phyloP scores from a whole-genome alignment of 2,113 vertebrate genomes.

The Cynoglossus semilaevis region DNA sequence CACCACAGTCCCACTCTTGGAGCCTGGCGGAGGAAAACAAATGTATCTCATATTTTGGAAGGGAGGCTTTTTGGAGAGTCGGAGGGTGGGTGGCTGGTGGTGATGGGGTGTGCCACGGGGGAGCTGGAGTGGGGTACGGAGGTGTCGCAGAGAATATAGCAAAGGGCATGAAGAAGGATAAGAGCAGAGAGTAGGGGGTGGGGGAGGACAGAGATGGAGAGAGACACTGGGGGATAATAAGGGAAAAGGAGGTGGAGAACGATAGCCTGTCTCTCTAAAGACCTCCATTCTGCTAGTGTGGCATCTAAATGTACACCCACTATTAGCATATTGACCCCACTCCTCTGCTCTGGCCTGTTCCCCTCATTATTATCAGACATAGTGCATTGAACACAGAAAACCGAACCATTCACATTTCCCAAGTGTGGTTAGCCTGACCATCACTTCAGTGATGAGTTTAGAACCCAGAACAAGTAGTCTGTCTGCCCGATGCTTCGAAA shows the following conservation, averaged over 20 bases:
- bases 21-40: slow-evolving; percentile 65
- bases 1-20: slow-evolving; percentile 53
- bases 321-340: slow-evolving; percentile 70
- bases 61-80: slow-evolving; percentile 31
- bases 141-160: slow-evolving; percentile 11
- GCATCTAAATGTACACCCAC: slow-evolving; percentile 63
- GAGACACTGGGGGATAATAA: slow-evolving; percentile 55
- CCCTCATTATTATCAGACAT: slow-evolving; percentile 52
- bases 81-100: neutral
- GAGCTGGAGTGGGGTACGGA: slow-evolving; percentile 13
- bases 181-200: slow-evolving; percentile 41
- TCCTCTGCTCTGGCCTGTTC: slow-evolving; percentile 48
- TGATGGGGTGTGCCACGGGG: slow-evolving; percentile 26
- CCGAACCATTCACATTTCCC: slow-evolving; percentile 48
- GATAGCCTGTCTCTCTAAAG: slow-evolving; percentile 43
- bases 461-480: slow-evolving; percentile 34
- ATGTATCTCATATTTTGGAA: slow-evolving; percentile 63
- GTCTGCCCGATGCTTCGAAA: neutral
- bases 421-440: slow-evolving; percentile 41
- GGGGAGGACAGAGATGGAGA: slow-evolving; percentile 64
- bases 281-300: slow-evolving; percentile 41
- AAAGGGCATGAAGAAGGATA: slow-evolving; percentile 51
- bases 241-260: slow-evolving; percentile 46
- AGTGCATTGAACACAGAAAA: slow-evolving; percentile 22
- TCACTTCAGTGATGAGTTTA: slow-evolving; percentile 38